A percentile compares a stretch with the other conserved stretches of the same genome.
phyloP scores from a whole-genome alignment of 2,888 invertebrate species.

The Acleris holmiana region DNA sequence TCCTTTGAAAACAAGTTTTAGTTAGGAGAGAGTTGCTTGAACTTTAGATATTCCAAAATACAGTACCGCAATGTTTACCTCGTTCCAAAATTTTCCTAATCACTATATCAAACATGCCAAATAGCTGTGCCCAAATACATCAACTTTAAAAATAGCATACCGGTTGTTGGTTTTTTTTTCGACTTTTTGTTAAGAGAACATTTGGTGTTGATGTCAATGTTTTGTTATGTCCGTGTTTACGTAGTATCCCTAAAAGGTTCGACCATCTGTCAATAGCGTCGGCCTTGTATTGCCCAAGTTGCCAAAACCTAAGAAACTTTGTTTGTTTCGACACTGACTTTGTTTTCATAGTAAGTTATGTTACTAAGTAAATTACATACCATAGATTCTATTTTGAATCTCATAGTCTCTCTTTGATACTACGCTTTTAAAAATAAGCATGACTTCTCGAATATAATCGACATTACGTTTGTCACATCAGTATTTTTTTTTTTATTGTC shows the following conservation, averaged over 20 bases:
- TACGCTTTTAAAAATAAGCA: no score
- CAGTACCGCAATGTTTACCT: conserved; percentile 37
- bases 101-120: conserved; percentile 40
- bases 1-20: no score
- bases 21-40: conserved; percentile 13
- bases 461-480: no score
- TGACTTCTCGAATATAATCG: no score
- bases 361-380: no score
- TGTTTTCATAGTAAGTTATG: no score
- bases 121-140: conserved; percentile 36
- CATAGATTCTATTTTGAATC: no score
- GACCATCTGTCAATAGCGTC: conserved; percentile 26
- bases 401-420: no score
- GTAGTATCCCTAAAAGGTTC: conserved; percentile 7
- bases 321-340: no score
- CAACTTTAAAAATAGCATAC: conserved; percentile 25
- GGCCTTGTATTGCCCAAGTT: no score
- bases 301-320: no score
- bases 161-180: neutral
- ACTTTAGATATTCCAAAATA: conserved; percentile 20
- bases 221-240: neutral
- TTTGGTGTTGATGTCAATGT: conserved; percentile 16
- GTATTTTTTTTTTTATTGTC: no score
- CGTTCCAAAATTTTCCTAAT: conserved; percentile 39
- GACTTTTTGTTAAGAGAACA: conserved; percentile 1